Evolutionary conservation across 1,140 invertebrate species (phyloP).

Genomic region (Choristoneura fumiferana): DNA sequence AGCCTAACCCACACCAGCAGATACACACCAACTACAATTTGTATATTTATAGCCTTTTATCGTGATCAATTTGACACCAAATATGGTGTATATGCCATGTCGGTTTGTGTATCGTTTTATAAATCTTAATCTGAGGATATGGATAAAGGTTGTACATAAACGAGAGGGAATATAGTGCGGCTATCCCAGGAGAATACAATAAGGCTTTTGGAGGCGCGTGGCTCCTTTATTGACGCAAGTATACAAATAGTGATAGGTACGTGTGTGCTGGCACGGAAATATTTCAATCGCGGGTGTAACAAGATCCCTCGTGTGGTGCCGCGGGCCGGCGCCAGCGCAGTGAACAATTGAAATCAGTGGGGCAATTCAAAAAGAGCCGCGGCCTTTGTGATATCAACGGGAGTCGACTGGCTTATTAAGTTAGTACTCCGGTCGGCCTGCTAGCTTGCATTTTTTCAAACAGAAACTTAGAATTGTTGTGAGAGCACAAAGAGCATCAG

Average conservation of each 20-base stretch:
- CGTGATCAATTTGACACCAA: too few relatives aligned
- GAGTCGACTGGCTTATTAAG: neutral
- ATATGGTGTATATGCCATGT: too few relatives aligned
- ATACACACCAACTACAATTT: neutral
- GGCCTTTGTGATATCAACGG: slow-evolving; percentile 9
- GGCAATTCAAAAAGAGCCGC: slow-evolving; percentile 4
- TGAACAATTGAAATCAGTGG: slow-evolving; percentile 7
- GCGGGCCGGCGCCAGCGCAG: slow-evolving; percentile 15
- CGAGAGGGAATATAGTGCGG: slow-evolving; percentile 11
- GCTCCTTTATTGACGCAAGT: slow-evolving; percentile 34
- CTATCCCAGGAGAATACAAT: slow-evolving; percentile 24
- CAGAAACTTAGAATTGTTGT: too few relatives aligned
- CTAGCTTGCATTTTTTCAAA: too few relatives aligned
- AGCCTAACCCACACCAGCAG: neutral
- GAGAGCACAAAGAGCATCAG: too few relatives aligned
- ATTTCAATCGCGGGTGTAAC: slow-evolving; percentile 39
- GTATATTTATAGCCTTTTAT: too few relatives aligned
- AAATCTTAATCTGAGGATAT: slow-evolving; percentile 1
- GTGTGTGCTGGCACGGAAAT: slow-evolving; percentile 34
- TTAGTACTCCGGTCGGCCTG: neutral
- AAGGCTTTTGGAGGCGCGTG: slow-evolving; percentile 24
- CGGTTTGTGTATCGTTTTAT: neutral
- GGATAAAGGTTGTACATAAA: neutral
- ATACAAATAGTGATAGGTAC: slow-evolving; percentile 35
- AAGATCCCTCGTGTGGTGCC: slow-evolving; percentile 32